These are phyloP conservation scores for Xestia rhomboidea DNA, from an alignment of 2,888 invertebrate genomes.

Conservation along the genomic window DNA sequence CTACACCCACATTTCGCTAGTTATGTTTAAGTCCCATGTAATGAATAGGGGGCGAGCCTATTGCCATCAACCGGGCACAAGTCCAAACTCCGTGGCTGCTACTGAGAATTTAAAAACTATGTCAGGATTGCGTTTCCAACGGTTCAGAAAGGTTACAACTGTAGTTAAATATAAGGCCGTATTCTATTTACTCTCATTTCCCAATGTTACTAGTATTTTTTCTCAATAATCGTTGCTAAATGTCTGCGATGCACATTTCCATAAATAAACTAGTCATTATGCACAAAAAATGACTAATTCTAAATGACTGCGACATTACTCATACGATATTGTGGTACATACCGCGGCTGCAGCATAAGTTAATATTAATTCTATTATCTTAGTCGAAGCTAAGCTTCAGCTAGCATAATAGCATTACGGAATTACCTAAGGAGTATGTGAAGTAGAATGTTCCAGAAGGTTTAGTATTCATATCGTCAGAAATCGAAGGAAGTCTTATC, in stretches of 20 bases:
- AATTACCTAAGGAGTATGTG: slow-evolving; percentile 24
- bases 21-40: no score
- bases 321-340: not conserved
- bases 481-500: not conserved
- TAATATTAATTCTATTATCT: slow-evolving; percentile 45
- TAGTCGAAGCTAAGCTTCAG: slow-evolving; percentile 29
- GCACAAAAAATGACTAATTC: not conserved
- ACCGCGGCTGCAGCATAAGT: slow-evolving; percentile 11
- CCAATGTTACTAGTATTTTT: not conserved
- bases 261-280: not conserved
- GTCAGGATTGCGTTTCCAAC: not conserved
- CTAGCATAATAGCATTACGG: slow-evolving; percentile 43
- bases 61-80: no score
- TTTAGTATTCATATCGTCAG: not conserved
- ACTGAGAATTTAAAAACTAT: not conserved
- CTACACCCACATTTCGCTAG: no score
- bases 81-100: no score
- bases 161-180: not conserved
- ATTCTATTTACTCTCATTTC: not conserved
- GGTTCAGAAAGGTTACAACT: not conserved
- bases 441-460: not conserved
- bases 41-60: no score
- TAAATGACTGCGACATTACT: not conserved
- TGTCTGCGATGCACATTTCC: not conserved
- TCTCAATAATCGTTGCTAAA: not conserved